Evolutionary conservation across 2,797 vertebrate genomes (phyloP).

Genomic region (Rhinella marina): DNA sequence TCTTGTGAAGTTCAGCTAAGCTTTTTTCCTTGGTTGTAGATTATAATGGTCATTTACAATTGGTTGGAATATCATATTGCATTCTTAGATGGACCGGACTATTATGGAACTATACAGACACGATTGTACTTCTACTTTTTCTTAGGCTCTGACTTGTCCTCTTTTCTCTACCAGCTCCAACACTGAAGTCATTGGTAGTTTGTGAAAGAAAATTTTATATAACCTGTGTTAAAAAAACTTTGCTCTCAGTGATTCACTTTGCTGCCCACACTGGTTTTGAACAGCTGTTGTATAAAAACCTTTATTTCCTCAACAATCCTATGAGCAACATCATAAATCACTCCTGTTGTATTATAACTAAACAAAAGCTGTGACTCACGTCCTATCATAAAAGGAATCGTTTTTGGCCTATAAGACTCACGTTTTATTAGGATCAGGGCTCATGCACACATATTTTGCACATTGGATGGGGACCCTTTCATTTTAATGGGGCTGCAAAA

Average conservation of each 20-base stretch:
- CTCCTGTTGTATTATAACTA: constrained; percentile 13
- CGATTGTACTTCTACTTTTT: background rate
- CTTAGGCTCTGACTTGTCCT: background rate
- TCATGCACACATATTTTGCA: too few relatives aligned
- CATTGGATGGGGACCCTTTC: too few relatives aligned
- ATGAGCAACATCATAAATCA: constrained; percentile 20
- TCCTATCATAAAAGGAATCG: background rate
- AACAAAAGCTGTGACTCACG: constrained; percentile 14
- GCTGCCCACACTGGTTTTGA: constrained; percentile 25
- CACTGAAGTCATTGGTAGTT: background rate
- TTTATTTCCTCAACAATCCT: background rate
- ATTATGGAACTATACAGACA: background rate
- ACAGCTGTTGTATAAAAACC: constrained; percentile 20
- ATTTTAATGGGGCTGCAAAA: too few relatives aligned
- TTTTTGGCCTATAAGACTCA: background rate
- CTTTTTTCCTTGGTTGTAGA: too few relatives aligned
- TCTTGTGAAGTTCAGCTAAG: too few relatives aligned
- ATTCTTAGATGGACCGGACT: too few relatives aligned
- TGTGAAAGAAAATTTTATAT: background rate
- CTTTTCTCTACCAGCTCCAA: background rate
- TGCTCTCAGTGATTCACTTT: constrained; percentile 19
- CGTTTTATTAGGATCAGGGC: too few relatives aligned
- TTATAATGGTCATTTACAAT: too few relatives aligned
- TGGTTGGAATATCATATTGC: too few relatives aligned
- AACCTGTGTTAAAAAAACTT: constrained; percentile 9